phyloP scores from a whole-genome alignment of 2,888 invertebrate genomes.

The Portevinia maculata region DNA sequence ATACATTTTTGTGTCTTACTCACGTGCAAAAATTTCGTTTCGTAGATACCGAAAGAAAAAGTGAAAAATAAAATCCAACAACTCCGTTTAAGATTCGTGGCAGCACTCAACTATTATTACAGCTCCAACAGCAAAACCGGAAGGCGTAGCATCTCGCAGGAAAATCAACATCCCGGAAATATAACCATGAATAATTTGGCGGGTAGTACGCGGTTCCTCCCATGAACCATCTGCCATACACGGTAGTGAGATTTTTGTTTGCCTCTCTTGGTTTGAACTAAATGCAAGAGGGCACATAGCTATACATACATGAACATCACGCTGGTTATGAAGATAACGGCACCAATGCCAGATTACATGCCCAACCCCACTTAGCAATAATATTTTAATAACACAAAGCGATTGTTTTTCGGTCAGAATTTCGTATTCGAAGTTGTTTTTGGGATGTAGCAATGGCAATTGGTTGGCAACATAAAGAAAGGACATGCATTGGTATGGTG shows the following conservation, averaged over 20 bases:
- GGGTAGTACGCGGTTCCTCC: constrained; percentile 25
- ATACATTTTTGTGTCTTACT: constrained; percentile 60
- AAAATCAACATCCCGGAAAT: constrained; percentile 68
- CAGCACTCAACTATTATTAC: constrained; percentile 43
- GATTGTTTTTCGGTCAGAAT: constrained; percentile 53
- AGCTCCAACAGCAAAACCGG: constrained; percentile 50
- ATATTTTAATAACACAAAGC: constrained; percentile 60
- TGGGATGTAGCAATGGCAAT: neutral
- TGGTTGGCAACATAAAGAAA: constrained; percentile 5
- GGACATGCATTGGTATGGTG: constrained; percentile 13
- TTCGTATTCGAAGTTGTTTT: constrained; percentile 9
- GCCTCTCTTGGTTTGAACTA: neutral
- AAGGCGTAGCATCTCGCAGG: constrained; percentile 64
- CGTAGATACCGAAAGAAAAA: constrained; percentile 3
- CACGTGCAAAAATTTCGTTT: constrained; percentile 65
- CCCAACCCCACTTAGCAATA: constrained; percentile 65
- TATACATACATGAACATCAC: neutral
- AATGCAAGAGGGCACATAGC: neutral
- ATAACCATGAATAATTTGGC: constrained; percentile 70
- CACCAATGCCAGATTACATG: constrained; percentile 63
- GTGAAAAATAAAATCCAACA: constrained; percentile 14
- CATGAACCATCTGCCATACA: constrained; percentile 41
- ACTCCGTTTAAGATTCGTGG: constrained; percentile 54
- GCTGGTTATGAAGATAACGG: constrained; percentile 54
- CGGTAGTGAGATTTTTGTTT: constrained; percentile 11